These are phyloP conservation scores for Epizoanthus rinbou DNA, from an alignment of 92 coral and sea anemone species.

Conservation along the genomic window DNA sequence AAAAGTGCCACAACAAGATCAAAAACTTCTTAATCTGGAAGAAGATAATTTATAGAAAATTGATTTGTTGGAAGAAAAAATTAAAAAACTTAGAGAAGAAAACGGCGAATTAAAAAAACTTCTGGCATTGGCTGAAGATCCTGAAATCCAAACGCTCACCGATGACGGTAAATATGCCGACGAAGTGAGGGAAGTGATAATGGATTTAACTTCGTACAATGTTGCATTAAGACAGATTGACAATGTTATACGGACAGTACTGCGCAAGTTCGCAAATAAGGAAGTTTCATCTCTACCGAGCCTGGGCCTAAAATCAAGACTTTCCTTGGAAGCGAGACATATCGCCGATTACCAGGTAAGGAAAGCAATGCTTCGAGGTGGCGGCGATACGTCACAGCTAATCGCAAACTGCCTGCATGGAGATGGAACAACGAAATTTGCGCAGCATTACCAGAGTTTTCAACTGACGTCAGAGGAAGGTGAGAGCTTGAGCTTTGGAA, in stretches of 20 bases:
- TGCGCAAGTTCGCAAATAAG: conserved; percentile 24
- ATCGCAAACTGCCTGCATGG: conserved; percentile 32
- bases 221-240: conserved; percentile 24
- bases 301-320: conserved; percentile 29
- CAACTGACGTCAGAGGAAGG: not conserved
- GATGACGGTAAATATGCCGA: too few relatives aligned
- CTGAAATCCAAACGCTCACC: too few relatives aligned
- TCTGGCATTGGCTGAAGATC: too few relatives aligned
- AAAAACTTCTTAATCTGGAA: too few relatives aligned
- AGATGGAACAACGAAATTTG: conserved; percentile 31
- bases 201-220: conserved; percentile 16
- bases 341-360: conserved; percentile 23
- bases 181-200: not conserved
- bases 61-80: too few relatives aligned
- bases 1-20: too few relatives aligned
- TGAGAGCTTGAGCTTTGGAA: too few relatives aligned
- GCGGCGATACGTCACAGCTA: conserved; percentile 34
- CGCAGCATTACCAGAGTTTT: conserved; percentile 33
- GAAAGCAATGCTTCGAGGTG: conserved; percentile 25
- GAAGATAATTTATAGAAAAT: too few relatives aligned
- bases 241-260: conserved; percentile 21
- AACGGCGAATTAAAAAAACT: too few relatives aligned
- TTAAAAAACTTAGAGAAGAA: too few relatives aligned
- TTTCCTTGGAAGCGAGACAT: conserved; percentile 17
- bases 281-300: conserved; percentile 15